Base-by-base conservation (phyloP, 2,888 invertebrate genomes). In the Hyles lineata region DNA sequence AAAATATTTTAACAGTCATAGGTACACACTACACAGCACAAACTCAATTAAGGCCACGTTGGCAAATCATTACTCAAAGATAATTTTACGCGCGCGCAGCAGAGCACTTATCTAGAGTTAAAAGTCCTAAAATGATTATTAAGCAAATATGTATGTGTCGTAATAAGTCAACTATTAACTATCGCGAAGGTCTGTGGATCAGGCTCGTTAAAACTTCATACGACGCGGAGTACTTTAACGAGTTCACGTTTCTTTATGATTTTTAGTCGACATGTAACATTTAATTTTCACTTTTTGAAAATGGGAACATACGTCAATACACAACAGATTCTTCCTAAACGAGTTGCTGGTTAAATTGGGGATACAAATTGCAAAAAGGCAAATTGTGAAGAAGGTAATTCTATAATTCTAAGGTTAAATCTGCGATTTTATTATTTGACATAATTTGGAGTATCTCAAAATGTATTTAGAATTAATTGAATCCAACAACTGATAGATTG, bases 191-290 rank as follows among this genome's bases (percentile, higher is more conserved):
- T 84, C 81, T 77, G 77, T 79, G 79, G 82, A 85, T 79, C 81
- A 79, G 80, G 79, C 88, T 90, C 85, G 89, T 90, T 90, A 90
- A 86, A 90, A 90, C 88, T 90, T 90, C 85, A 85, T 84, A 85
- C 89, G 83, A 83, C 82, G 82, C 78, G 80, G 81, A 83, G 86
- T 85, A 87, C 83, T 88, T 86, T 87, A 87, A 86, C 87, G 85
- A 87, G 86, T 83, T 85, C 81, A 77, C 80, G 76, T 80, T 82
- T 83, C 81, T 82, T 80, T 80, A 80, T 84, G 79, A 88, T 86
- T 88, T 67, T 84, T 82, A 87, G 82, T 81, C 82, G 84, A 80
- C 82, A 81, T 79, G 79, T 74, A 76, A 77, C 74, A 63, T 82
- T 83, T 84, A 84, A 87, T 87, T 85, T 82, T 76, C 82, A 81